phyloP scores from a whole-genome alignment of 2,888 invertebrate genomes.

The Unio pictorum region DNA sequence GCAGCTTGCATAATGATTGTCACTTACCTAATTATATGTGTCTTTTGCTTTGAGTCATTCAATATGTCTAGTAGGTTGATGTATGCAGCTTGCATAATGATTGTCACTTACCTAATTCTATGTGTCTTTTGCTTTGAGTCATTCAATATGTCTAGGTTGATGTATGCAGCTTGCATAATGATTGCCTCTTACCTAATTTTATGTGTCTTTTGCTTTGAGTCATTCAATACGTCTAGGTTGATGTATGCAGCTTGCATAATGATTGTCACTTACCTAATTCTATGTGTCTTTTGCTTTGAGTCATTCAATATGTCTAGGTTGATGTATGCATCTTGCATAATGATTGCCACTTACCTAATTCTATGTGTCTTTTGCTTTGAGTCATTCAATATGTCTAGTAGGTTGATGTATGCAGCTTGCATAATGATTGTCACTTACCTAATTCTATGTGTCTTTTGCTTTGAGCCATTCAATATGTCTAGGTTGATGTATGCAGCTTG shows the following conservation, averaged over 20 bases:
- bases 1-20: conserved; percentile 26
- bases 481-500: conserved; percentile 60
- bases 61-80: conserved; percentile 61
- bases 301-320: too few species aligned
- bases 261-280: conserved; percentile 53
- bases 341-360: conserved; percentile 51
- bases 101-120: conserved; percentile 55
- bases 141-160: conserved; percentile 57
- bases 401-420: conserved; percentile 56
- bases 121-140: conserved; percentile 58
- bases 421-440: conserved; percentile 41
- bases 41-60: conserved; percentile 52
- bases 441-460: conserved; percentile 59
- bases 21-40: conserved; percentile 62
- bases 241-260: conserved; percentile 51
- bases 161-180: conserved; percentile 44
- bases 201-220: conserved; percentile 56
- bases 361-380: conserved; percentile 56
- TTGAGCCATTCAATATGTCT: conserved; percentile 52
- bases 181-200: conserved; percentile 54
- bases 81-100: conserved; percentile 42
- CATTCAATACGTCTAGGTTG: conserved; percentile 54
- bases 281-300: conserved; percentile 43
- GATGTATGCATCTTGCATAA: too few species aligned
- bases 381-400: conserved; percentile 58